Base-by-base conservation (phyloP, 2,113 vertebrate species). In the Aphelocoma coerulescens region DNA sequence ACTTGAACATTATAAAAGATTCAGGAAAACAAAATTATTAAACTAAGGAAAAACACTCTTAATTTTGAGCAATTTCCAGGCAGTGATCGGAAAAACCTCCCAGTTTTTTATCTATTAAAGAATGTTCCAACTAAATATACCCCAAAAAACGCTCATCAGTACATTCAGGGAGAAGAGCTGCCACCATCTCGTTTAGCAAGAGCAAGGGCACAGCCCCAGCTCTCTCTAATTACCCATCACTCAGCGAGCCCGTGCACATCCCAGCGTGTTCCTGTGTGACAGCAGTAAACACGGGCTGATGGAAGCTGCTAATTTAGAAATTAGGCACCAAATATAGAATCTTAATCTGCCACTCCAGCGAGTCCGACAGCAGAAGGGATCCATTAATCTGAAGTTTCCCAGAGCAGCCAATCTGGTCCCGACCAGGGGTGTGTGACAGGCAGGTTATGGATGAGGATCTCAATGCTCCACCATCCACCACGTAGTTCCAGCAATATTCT, bases 261-360 rank as follows among this genome's bases (percentile, higher is more conserved):
- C 95, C 94, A 89, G 96, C 95, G 87, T 97, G 88, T 55, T 94
- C 90, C 93, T 68, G 88, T 88, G 67, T 78, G 93, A 95, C 96
- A 97, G 97, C 82, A 90, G 77, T 90, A 95, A 96, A 96, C 92
- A 97, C 8, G 7, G 88, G 61, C 86, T 68, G 88, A 94, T 93
- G 93, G 93, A 95, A 92, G 79, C 91, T 54, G 84, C 95, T 97
- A 95, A 97, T 96, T 97, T 97, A 90, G 92, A 96, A 96, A 96
- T 97, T 93, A 88, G 82, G 61, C 90, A 96, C 91, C 91, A 88
- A 94, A 97, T 95, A 96, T 93, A 97, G 96, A 97, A 89, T 59
- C 94, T 91, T 96, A 93, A 97, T 96, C 95, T 97, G 88, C 94
- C 92, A 91, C 95, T 87, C 74, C 89, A 95, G 78, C 35, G 65